These are phyloP conservation scores for Cheilosia vulpina DNA, from an alignment of 2,888 invertebrate species.

Conservation along the genomic window DNA sequence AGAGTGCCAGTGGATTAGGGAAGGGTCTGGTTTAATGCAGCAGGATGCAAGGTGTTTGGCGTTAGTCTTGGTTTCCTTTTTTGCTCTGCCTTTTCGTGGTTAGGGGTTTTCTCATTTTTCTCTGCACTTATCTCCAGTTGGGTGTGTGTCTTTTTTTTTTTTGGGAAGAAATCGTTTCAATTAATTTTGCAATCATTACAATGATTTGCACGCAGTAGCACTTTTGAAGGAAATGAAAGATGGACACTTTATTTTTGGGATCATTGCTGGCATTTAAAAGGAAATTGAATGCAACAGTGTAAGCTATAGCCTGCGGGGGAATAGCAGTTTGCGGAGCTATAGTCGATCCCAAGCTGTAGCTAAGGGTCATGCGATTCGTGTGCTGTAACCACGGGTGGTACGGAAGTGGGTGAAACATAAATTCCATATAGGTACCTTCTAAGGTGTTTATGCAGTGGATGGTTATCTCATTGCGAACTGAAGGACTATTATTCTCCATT, in stretches of 20 bases:
- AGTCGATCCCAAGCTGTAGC: no score
- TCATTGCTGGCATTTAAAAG: constrained; percentile 30
- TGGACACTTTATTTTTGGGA: constrained; percentile 33
- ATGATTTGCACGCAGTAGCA: constrained; percentile 63
- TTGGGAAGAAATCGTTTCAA: constrained; percentile 57
- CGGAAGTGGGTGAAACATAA: no score
- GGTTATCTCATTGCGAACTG: no score
- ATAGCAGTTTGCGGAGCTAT: no score
- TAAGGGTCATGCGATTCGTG: no score
- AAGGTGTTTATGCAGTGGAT: no score
- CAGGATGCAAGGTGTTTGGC: constrained; percentile 75
- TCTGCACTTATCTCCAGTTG: constrained; percentile 10
- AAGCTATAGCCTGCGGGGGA: no score
- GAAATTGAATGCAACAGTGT: constrained; percentile 16
- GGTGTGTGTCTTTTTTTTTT: constrained; percentile 8
- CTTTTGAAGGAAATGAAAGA: constrained; percentile 3
- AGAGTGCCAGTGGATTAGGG: constrained; percentile 48
- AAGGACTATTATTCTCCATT: no score
- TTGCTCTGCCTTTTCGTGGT: constrained; percentile 13
- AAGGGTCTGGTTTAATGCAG: constrained; percentile 68
- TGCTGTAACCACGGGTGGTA: no score
- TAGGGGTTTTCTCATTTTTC: constrained; percentile 19
- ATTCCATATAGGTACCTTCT: no score
- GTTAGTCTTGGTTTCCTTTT: constrained; percentile 48
- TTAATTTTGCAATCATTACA: constrained; percentile 72